Conservation (phyloP, 2,113 vertebrate genomes). For the Oreochromis aureus region DNA sequence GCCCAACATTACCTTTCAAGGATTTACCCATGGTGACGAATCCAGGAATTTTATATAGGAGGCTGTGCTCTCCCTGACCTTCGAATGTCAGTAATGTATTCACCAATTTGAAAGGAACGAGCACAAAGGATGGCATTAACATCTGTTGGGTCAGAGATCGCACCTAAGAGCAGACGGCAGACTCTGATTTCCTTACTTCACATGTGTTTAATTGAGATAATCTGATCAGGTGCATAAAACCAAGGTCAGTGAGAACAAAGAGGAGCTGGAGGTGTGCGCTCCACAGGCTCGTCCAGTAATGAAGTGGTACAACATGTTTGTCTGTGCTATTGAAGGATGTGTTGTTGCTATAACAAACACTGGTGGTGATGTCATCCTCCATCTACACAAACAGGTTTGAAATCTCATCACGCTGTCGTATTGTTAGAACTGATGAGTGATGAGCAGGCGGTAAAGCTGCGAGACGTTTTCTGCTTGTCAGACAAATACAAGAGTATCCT, state of each 20-base stretch:
- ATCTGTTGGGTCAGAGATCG: conserved; percentile 29
- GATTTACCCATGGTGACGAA: conserved; percentile 10
- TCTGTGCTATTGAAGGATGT: neutral
- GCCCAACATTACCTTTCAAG: conserved; percentile 1
- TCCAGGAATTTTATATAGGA: conserved; percentile 23
- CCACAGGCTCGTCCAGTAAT: neutral
- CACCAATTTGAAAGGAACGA: conserved; percentile 9
- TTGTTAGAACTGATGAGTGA: neutral
- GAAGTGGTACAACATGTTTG: neutral
- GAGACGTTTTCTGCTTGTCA: neutral
- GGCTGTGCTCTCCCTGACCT: conserved; percentile 35
- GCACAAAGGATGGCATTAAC: conserved; percentile 29
- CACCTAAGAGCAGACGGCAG: neutral
- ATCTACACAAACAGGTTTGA: neutral
- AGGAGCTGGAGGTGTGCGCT: neutral
- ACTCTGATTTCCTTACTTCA: conserved; percentile 5
- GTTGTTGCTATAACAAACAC: neutral
- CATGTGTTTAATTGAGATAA: neutral
- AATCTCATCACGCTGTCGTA: neutral
- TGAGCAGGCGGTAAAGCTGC: neutral
- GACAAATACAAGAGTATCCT: neutral
- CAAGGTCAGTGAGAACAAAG: neutral
- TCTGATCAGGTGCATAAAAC: neutral
- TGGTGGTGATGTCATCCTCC: neutral
- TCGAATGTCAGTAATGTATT: conserved; percentile 50